These are phyloP conservation scores for Cordilura impudica DNA, from an alignment of 2,888 invertebrate genomes.

Conservation along the genomic window DNA sequence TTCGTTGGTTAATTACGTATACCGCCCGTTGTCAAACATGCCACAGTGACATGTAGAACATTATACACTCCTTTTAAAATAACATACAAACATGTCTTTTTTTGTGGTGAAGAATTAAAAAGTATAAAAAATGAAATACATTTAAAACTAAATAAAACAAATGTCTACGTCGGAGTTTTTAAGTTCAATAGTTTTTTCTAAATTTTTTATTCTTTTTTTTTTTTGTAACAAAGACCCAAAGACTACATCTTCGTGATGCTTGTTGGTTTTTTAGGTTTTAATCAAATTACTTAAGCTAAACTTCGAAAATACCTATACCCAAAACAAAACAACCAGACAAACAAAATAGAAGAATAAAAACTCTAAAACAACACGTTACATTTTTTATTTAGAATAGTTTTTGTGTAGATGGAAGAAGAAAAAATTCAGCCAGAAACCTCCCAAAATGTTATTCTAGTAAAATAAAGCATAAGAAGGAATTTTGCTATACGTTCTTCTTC, in stretches of 20 bases:
- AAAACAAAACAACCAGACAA: constrained; percentile 12
- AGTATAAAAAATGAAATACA: not conserved
- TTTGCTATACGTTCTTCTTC: constrained; percentile 19
- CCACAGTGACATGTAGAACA: constrained; percentile 58
- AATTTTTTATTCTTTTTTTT: constrained; percentile 6
- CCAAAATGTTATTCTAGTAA: constrained; percentile 15
- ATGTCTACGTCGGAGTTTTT: constrained; percentile 57
- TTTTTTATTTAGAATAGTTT: constrained; percentile 53
- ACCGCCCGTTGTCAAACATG: constrained; percentile 63
- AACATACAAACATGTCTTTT: constrained; percentile 23
- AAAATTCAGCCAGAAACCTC: not conserved
- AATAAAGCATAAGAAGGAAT: not conserved
- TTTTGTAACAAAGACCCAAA: not conserved
- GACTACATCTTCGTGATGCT: constrained; percentile 55
- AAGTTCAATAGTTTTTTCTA: constrained; percentile 48
- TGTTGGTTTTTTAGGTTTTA: constrained; percentile 48
- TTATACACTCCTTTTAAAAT: constrained; percentile 38
- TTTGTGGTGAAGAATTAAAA: not conserved
- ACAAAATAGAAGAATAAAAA: not conserved
- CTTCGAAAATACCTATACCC: constrained; percentile 44
- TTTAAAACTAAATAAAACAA: constrained; percentile 28
- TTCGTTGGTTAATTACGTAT: constrained; percentile 58
- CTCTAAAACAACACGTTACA: constrained; percentile 34
- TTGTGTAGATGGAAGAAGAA: constrained; percentile 9
- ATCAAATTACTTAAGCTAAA: constrained; percentile 56